Conservation (phyloP, 2,888 invertebrate species). For the Epinotia demarniana region DNA sequence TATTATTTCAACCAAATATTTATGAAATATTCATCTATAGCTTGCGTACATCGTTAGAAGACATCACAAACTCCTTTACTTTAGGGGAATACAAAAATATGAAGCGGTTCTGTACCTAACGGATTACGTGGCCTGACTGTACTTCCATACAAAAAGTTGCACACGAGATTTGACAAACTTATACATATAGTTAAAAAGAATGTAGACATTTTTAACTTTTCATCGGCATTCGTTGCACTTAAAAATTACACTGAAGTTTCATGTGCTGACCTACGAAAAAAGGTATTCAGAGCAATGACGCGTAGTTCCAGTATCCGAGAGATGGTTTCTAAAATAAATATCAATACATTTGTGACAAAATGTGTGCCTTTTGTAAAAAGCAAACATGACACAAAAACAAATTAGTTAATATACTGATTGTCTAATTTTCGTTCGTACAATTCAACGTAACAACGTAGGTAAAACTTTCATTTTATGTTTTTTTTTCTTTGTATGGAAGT, state of each 20-base stretch:
- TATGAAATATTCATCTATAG: constrained; percentile 81
- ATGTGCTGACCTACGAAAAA: no score
- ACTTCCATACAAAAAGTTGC: constrained; percentile 21
- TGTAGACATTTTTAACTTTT: not conserved
- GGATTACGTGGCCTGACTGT: constrained; percentile 55
- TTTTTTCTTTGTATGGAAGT: constrained; percentile 21
- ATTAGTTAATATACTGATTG: no score
- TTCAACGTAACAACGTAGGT: no score
- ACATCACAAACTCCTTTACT: constrained; percentile 78
- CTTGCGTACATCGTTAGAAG: constrained; percentile 80
- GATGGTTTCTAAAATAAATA: no score
- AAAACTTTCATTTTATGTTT: not conserved
- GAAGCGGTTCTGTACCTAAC: constrained; percentile 78
- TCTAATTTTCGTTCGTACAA: no score
- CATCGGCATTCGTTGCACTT: not conserved
- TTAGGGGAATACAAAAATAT: constrained; percentile 85
- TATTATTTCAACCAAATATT: constrained; percentile 84
- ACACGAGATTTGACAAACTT: not conserved
- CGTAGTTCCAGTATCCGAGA: no score
- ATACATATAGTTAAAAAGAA: not conserved
- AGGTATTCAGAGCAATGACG: no score
- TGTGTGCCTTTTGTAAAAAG: no score
- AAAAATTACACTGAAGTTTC: no score
- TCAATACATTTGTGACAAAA: no score
- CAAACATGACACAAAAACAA: no score